Base-by-base conservation (phyloP, 2,113 vertebrate species). In the Cyphomyrus discorhynchus region DNA sequence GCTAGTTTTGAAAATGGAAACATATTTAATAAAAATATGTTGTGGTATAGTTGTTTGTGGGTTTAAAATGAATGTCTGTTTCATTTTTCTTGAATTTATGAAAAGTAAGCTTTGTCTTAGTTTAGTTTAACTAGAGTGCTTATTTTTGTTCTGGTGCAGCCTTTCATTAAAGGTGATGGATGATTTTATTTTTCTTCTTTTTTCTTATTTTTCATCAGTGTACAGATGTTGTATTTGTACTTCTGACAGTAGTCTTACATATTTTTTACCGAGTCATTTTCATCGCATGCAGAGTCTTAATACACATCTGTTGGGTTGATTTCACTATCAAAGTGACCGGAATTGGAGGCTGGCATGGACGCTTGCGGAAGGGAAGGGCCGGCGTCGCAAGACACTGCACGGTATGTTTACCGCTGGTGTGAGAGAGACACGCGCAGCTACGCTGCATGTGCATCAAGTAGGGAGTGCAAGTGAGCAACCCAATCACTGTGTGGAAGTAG, bases 401-500 rank as follows among this genome's bases (percentile, higher is more conserved):
- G n/a, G 10, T 1, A 49, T 31, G 42, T 13, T 27, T 15, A 31
- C 46, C 39, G 27, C 13, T n/a, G 52, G 13, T 19, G 19, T 56
- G 8, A 87, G 27, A 58, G 50, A n/a, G 24, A 24, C 8, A 24
- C 8, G 5, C 49, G 13, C 84, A 31, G 84, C 47, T 15, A 1
- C 2, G 31, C 27, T 53, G 21, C 50, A 2, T 21, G 13, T 21
- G 35, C 35, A 13, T 31, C 1, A 2, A 24, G 7, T 62, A 39
- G 39, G 53, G 45, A 58, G 52, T n/a, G 50, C 24, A 39, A 39
- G n/a, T 31, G 62, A 82, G 58, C 49, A 58, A n/a, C 56, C 42
- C 46, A 58, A 31, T 56, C 49, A 9, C 90, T 52, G 62, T 17
- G 10, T 31, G 80, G 90, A 92, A 92, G 89, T 91, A 90, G 93